Conservation (phyloP, 2,113 vertebrate species). For the Eretmochelys imbricata region DNA sequence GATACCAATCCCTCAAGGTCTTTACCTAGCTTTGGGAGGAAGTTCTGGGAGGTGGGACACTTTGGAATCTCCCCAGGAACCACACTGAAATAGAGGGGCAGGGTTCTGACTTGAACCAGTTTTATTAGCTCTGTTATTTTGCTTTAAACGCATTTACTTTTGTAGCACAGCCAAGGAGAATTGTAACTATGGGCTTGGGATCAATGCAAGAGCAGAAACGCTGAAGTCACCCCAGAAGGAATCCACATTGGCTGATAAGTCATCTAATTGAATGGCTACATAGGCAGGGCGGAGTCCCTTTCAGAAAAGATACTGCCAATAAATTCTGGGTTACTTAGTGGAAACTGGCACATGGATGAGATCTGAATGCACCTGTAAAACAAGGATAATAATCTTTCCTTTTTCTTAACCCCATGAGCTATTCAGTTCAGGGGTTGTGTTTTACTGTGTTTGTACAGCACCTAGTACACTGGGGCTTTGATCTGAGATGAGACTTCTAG, state of each 20-base stretch:
- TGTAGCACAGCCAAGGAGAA: background rate
- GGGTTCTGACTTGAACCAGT: background rate
- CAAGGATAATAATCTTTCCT: background rate
- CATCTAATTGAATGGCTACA: background rate
- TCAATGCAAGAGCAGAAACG: background rate
- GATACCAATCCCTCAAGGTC: background rate
- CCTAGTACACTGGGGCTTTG: background rate
- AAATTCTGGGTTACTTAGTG: background rate
- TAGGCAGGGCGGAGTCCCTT: background rate
- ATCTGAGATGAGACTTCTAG: background rate
- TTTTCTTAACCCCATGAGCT: background rate
- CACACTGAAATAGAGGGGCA: background rate
- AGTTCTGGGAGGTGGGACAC: background rate
- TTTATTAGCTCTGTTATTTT: background rate
- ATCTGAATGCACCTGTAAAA: background rate
- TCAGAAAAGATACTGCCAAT: background rate
- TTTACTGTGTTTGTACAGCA: background rate
- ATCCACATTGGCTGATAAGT: background rate
- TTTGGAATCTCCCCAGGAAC: background rate
- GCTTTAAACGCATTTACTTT: background rate
- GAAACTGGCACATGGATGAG: fast-evolving
- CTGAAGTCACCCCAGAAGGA: background rate
- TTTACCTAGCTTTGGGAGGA: background rate
- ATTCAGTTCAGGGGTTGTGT: background rate
- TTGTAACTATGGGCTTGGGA: background rate